Evolutionary conservation across 1,140 invertebrate species (phyloP), one percentile per base, ranked within the genome.

Genomic region (Cotesia chilonis): DNA sequence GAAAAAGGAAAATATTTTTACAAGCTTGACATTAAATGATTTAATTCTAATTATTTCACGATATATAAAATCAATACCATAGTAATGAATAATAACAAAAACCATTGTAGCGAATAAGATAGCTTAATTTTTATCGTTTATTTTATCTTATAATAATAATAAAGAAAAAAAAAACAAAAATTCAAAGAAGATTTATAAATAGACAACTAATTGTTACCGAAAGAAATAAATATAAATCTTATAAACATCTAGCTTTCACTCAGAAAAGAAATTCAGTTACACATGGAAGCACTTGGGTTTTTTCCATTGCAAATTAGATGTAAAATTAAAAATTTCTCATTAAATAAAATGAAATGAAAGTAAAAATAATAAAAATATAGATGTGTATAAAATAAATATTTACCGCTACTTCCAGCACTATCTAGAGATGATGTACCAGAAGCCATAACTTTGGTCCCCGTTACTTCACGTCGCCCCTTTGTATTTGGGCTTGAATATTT

Each of bases 361-460:
- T 51, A 51, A 55, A 41, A 20, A 61, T 36, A 61, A 37, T 59
- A 65, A 54, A 55, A 57, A 55, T 14, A 59, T 75, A 28, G 28
- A 28, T 28, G 28, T 28, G 28, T 28, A 66, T 73, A 75, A 74
- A 68, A 79, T 72, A 65, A 54, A 51, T 70, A 60, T 82, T 84
- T 65, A 88, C 87, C 86, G 76, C 85, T 88, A 78, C 86, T 87
- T 74, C 82, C 86, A 78, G 86, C 85, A 76, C 87, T 87, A 75
- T 88, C 87, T 77, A 88, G 80, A 59, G 87, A 88, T 74, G 87
- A 87, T 75, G 87, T 86, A 74, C 85, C 86, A 82, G 88, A 88
- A 83, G 87, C 87, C 84, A 88, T 88, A 75, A 80, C 81, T 76
- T 80, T 79, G 10, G 75, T 68, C 70, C 63, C 67, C 70, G 65